phyloP scores from a whole-genome alignment of 2,888 invertebrate genomes.

The Rhagonycha fulva region DNA sequence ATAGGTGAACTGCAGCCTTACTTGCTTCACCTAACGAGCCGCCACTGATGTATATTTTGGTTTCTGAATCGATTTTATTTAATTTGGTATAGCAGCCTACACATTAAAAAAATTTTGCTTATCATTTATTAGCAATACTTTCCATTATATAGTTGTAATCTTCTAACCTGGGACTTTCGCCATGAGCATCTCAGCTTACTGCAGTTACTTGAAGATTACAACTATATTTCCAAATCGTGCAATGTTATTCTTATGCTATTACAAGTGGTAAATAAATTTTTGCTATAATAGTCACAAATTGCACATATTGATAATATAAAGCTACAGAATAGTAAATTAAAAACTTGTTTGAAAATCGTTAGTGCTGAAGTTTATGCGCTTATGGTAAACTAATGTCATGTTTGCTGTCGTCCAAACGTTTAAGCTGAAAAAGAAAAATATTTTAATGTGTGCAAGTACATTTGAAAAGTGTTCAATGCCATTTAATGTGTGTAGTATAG shows the following conservation, averaged over 20 bases:
- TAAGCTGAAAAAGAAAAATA: slow-evolving; percentile 35
- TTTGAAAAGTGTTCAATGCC: background rate
- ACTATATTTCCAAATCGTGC: background rate
- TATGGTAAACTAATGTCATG: slow-evolving; percentile 33
- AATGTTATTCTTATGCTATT: background rate
- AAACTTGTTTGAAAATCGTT: background rate
- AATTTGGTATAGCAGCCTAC: background rate
- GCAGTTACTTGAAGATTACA: too few species aligned
- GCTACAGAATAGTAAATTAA: slow-evolving; percentile 2
- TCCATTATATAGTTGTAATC: background rate
- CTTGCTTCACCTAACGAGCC: too few species aligned
- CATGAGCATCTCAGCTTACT: too few species aligned
- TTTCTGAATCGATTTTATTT: too few species aligned
- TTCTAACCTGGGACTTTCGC: too few species aligned
- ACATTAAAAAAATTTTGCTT: background rate
- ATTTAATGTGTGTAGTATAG: background rate
- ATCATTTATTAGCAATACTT: background rate
- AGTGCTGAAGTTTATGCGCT: slow-evolving; percentile 5
- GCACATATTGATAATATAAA: slow-evolving; percentile 7
- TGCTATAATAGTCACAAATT: background rate
- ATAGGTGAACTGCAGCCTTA: too few species aligned
- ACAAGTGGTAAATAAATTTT: background rate
- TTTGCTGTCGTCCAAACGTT: slow-evolving; percentile 42
- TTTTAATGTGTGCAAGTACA: background rate
- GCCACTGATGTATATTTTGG: background rate